Evolutionary conservation across 2,113 vertebrate species (phyloP).

Genomic region (Colinus virginianus): DNA sequence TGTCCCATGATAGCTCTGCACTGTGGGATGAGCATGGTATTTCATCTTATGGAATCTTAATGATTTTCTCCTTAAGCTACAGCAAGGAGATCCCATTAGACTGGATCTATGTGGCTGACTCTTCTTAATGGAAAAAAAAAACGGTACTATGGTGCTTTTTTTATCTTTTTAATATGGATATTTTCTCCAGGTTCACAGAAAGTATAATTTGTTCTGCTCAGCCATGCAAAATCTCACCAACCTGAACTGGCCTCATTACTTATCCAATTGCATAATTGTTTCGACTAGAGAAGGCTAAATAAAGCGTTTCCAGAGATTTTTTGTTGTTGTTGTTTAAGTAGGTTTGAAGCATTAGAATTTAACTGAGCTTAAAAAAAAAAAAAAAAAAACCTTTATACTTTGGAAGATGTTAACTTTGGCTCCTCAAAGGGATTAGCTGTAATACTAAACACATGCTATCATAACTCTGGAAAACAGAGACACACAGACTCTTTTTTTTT

Average conservation of each 20-base stretch:
- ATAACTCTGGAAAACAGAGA: slow-evolving; percentile 58
- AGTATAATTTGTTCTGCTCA: background rate
- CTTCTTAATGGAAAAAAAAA: background rate
- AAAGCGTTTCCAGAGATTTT: background rate
- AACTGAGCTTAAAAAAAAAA: background rate
- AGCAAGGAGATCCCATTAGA: background rate
- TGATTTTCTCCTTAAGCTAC: background rate
- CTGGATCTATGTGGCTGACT: background rate
- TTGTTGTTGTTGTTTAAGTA: background rate
- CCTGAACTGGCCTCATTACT: background rate
- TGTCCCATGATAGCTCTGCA: background rate
- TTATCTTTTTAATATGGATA: background rate
- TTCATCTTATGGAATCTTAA: background rate
- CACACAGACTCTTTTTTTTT: slow-evolving; percentile 19
- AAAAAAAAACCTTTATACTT: background rate
- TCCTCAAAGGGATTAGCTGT: slow-evolving; percentile 14
- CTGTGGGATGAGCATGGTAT: background rate
- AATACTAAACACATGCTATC: slow-evolving; percentile 66
- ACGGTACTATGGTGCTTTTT: background rate
- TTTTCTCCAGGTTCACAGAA: background rate
- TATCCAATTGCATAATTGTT: slow-evolving; percentile 27
- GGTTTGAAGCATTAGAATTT: background rate
- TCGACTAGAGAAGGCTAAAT: background rate
- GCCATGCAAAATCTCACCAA: background rate
- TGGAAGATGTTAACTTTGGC: slow-evolving; percentile 65